Evolutionary conservation across 2,888 invertebrate genomes (phyloP), one percentile per base, ranked within the genome.

Genomic region (Ceratothoa steindachneri): DNA sequence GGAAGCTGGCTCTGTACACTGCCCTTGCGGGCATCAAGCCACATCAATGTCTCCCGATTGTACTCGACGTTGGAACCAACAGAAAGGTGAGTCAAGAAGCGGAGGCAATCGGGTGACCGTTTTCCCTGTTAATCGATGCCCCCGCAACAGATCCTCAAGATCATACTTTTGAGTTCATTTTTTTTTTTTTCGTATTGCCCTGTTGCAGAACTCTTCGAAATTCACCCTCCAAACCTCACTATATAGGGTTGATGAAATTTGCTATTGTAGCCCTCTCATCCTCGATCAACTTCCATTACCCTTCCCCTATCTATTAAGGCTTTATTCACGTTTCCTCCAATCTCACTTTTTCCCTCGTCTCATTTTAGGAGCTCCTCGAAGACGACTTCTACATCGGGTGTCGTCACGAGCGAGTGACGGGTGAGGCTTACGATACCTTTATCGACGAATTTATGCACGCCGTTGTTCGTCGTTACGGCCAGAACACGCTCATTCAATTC

Each of bases 401-500:
- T 79, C 89, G 90, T 28, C 93, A 97, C 82, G 88, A 88, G 80
- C 90, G 99, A 75, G 88, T 92, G 5, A 89, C 90, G 15, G 99
- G 98, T 2, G 83, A 86, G 0, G 88, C 88, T 74, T 99, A 99
- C 85, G 96, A 98, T 84, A 92, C 92, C 51, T 92, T 99, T 82
- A 84, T 99, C 55, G 97, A 99, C 9, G 98, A 99, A 87, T 99
- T 99, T 85, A 98, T 99, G 98, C 84, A 88, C 72, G 95, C 96
- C 0, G 92, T 90, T 27, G 93, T 96, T 1, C 88, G 88, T 70
- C 89, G 93, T 81, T 95, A 89, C 84, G 94, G 94, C 0, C 92
- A 91, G 85, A 93, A 91, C 85, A 90, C 90, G 71, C 88, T 95
- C 76, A 93, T 95, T 67, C 92, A 91, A 87, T 99, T 98, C 86